A percentile compares a stretch with the other conserved stretches of the same genome.
These are phyloP conservation scores for Drosophila leontia DNA, from an alignment of 1,140 invertebrate genomes.

Conservation along the genomic window DNA sequence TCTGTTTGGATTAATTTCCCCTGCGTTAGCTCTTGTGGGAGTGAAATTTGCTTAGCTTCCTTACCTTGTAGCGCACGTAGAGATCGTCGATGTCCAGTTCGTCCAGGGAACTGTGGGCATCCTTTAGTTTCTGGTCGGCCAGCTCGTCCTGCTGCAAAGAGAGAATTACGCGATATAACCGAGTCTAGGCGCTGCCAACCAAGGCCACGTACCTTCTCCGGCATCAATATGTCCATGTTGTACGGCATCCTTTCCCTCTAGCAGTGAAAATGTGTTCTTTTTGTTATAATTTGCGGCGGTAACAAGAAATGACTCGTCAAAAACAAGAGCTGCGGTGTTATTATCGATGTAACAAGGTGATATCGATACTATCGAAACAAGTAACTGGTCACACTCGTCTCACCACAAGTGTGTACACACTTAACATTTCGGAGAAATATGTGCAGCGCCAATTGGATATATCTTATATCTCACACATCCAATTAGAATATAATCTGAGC, in stretches of 20 bases:
- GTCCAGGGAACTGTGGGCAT: constrained; percentile 87
- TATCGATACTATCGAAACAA: not conserved
- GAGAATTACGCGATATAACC: not conserved
- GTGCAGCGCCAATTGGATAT: constrained; percentile 1
- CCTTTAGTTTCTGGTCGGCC: constrained; percentile 87
- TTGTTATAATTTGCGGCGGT: constrained; percentile 45
- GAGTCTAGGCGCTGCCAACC: not conserved
- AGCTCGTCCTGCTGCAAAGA: constrained; percentile 86
- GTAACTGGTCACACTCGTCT: not conserved
- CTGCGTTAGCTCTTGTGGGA: not conserved
- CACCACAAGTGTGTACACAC: constrained; percentile 2
- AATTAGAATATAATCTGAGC: not conserved
- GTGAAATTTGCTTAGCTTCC: not conserved
- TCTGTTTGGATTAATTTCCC: constrained; percentile 86
- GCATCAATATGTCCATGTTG: constrained; percentile 89
- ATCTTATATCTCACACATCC: not conserved
- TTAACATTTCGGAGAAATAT: not conserved
- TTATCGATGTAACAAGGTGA: constrained; percentile 13
- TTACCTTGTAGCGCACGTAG: constrained; percentile 97
- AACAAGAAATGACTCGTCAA: constrained; percentile 73
- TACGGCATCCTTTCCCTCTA: constrained; percentile 85
- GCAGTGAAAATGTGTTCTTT: constrained; percentile 31
- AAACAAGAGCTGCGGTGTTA: constrained; percentile 55
- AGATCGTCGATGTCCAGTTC: constrained; percentile 95
- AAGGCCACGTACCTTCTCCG: constrained; percentile 88